Conservation (phyloP, 2,888 invertebrate species). For the Yponomeuta malinellus region DNA sequence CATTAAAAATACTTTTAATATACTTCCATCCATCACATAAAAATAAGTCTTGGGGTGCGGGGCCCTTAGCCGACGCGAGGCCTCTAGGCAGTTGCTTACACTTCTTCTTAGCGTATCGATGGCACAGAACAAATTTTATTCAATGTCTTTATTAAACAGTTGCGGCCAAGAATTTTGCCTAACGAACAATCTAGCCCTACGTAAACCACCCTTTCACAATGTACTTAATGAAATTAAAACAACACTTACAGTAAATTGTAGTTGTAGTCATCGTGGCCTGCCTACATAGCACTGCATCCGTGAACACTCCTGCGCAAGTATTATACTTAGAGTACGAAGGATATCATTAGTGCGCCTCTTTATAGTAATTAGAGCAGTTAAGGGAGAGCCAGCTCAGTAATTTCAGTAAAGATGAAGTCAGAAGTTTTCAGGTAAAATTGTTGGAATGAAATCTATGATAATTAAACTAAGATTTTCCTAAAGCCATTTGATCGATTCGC, state of each 20-base stretch:
- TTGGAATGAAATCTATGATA: neutral
- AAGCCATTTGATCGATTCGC: too few relatives aligned
- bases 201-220: neutral
- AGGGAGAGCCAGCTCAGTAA: neutral
- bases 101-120: too few relatives aligned
- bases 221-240: constrained; percentile 15
- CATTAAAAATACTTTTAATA: too few relatives aligned
- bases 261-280: constrained; percentile 16
- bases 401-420: neutral
- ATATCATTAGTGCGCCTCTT: constrained; percentile 4
- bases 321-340: constrained; percentile 7
- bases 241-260: constrained; percentile 18
- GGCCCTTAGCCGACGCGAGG: too few relatives aligned
- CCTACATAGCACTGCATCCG: constrained; percentile 17
- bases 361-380: neutral
- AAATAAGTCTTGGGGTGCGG: too few relatives aligned
- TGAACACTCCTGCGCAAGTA: neutral
- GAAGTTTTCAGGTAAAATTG: neutral
- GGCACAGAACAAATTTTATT: too few relatives aligned
- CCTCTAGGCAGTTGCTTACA: too few relatives aligned
- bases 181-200: neutral
- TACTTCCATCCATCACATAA: too few relatives aligned
- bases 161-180: too few relatives aligned
- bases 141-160: too few relatives aligned
- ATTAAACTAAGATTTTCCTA: too few relatives aligned